Evolutionary conservation across 2,113 vertebrate genomes (phyloP), one percentile per base, ranked within the genome.

Genomic region (Otis tarda): DNA sequence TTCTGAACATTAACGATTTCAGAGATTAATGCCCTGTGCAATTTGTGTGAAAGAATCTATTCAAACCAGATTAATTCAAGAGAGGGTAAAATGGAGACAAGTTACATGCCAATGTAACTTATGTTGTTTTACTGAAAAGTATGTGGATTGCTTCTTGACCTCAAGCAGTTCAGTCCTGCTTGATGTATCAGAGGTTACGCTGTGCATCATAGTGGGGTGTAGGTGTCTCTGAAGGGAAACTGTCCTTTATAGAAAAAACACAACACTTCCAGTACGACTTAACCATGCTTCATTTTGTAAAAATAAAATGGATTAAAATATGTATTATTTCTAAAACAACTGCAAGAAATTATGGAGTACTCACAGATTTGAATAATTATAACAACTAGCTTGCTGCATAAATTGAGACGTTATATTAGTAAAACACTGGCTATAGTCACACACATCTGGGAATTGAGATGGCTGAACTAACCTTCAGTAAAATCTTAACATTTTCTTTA

Each of bases 161-260:
- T 80, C 41, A 57, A 41, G 39, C 18, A 50, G 37, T 63, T 79
- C 30, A 33, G 47, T 21, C 6, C 15, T 39, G 9, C 2, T 3
- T 4, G 11, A 14, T 16, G 6, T 22, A 28, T 73, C 33, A 31
- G 8, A 10, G 53, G 53, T 23, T 37, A 13, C 6, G 8, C 5
- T 39, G n/a, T 31, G 14, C 3, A 4, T 37, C 0, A 0, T 19
- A 19, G 9, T 45, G n/a, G 6, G 2, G 14, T 35, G 15, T 4
- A 37, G 14, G 5, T 41, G 7, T 41, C 50, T 89, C 35, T 25
- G 17, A n/a, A 75, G 50, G 12, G 37, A 43, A 83, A 81, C 12
- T 10, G 25, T 28, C 19, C 45, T 8, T 15, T 63, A 14, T 5
- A 39, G 35, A 70, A 49, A 16, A 63, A 76, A 19, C 9, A 30